These are phyloP conservation scores for Teleopsis dalmanni DNA, from an alignment of 1,140 invertebrate species.

Conservation along the genomic window DNA sequence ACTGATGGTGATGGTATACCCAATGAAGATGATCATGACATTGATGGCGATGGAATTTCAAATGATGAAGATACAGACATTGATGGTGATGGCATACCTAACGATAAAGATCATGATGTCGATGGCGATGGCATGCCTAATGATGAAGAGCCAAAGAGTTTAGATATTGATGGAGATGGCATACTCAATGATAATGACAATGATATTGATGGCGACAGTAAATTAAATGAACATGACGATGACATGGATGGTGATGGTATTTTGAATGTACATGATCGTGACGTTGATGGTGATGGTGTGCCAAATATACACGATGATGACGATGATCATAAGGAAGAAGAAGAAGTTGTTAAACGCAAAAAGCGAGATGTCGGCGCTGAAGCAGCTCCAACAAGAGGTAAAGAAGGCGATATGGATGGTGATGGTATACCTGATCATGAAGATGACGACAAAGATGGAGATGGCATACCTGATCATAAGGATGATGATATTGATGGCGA, in stretches of 20 bases:
- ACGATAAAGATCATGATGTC: conserved; percentile 12
- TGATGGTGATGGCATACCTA: conserved; percentile 13
- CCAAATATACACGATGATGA: conserved; percentile 35
- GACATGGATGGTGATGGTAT: conserved; percentile 35
- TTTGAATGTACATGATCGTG: conserved; percentile 33
- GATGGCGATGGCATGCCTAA: conserved; percentile 15
- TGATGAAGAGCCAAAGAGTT: conserved; percentile 23
- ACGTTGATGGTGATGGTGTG: conserved; percentile 44
- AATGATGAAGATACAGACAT: conserved; percentile 17
- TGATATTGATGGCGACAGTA: conserved; percentile 35
- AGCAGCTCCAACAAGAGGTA: conserved; percentile 36
- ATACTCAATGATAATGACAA: conserved; percentile 39
- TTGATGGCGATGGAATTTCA: conserved; percentile 21
- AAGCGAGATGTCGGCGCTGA: conserved; percentile 45
- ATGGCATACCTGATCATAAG: conserved; percentile 16
- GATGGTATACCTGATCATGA: conserved; percentile 21
- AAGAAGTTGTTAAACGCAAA: conserved; percentile 21
- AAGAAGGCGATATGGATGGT: conserved; percentile 24
- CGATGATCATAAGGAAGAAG: conserved; percentile 22
- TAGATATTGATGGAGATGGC: conserved; percentile 31
- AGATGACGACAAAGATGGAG: conserved; percentile 26
- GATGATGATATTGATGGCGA: conserved; percentile 16
- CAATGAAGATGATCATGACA: conserved; percentile 23
- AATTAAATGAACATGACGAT: conserved; percentile 35
- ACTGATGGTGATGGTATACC: conserved; percentile 32